Conservation (phyloP, 2,797 vertebrate species). For the Pteropus rufus region DNA sequence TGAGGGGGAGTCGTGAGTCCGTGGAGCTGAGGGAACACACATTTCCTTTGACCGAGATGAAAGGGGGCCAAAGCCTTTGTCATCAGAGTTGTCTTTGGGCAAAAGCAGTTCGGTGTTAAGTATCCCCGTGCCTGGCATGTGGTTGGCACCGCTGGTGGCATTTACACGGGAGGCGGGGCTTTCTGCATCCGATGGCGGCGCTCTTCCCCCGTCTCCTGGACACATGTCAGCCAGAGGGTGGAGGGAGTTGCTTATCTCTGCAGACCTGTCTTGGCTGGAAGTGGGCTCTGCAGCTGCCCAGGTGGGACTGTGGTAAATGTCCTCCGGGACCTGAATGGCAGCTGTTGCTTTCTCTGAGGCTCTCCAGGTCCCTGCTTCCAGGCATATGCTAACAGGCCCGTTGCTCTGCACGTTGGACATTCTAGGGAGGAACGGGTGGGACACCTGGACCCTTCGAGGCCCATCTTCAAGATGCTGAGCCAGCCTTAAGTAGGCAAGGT, state of each 20-base stretch:
- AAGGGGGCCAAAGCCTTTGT: constrained; percentile 61
- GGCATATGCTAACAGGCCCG: constrained; percentile 74
- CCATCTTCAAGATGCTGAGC: constrained; percentile 70
- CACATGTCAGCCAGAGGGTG: constrained; percentile 9
- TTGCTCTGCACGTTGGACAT: constrained; percentile 82
- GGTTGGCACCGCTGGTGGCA: constrained; percentile 56
- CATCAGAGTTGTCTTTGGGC: constrained; percentile 70
- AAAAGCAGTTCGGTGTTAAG: not conserved
- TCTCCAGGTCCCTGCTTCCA: constrained; percentile 58
- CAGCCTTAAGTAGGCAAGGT: constrained; percentile 80
- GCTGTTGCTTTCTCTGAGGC: constrained; percentile 76
- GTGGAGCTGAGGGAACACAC: constrained; percentile 55
- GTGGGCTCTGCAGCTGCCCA: constrained; percentile 36
- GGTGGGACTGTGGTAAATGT: constrained; percentile 75
- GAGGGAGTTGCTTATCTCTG: constrained; percentile 37
- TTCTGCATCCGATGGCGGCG: constrained; percentile 43
- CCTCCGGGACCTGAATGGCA: constrained; percentile 84
- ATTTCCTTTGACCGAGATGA: constrained; percentile 70
- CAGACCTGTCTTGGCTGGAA: constrained; percentile 45
- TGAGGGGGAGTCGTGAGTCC: constrained; percentile 70
- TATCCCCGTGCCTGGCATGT: constrained; percentile 49
- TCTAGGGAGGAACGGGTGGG: constrained; percentile 33
- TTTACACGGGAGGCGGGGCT: constrained; percentile 44
- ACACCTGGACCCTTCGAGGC: constrained; percentile 48
- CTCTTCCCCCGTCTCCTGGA: constrained; percentile 43